Evolutionary conservation across 2,888 invertebrate species (phyloP).

Genomic region (Schizaphis graminum): DNA sequence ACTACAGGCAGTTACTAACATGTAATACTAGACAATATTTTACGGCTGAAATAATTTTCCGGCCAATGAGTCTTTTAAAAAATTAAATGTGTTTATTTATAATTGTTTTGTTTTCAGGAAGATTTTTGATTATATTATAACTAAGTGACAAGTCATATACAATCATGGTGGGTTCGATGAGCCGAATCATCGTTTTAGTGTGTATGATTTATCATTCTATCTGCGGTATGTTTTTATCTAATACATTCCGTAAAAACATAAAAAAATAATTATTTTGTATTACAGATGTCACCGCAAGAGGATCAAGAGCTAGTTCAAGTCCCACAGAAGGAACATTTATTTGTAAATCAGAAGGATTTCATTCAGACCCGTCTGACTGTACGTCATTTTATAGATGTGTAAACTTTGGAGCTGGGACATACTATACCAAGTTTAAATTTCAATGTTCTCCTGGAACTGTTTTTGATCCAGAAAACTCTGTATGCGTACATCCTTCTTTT

Average conservation of each 20-base stretch:
- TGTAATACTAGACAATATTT: conserved; percentile 32
- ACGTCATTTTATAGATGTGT: conserved; percentile 83
- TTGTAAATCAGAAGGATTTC: conserved; percentile 80
- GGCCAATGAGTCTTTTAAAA: not conserved
- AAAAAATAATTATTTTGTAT: not conserved
- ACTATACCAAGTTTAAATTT: conserved; percentile 77
- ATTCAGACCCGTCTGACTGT: conserved; percentile 81
- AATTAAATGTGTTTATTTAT: not conserved
- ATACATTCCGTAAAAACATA: not conserved
- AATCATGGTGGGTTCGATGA: conserved; percentile 47
- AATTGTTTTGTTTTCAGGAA: conserved; percentile 27
- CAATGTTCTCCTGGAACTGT: conserved; percentile 83
- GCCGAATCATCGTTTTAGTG: conserved; percentile 51
- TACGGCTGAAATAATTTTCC: not conserved
- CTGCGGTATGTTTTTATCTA: conserved; percentile 40
- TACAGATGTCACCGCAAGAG: conserved; percentile 37
- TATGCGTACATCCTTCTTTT: conserved; percentile 80
- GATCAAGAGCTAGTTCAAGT: not conserved
- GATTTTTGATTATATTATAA: conserved; percentile 26
- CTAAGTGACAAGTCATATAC: conserved; percentile 19
- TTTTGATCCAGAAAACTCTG: conserved; percentile 78
- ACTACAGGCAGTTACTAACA: not conserved
- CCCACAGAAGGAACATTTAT: conserved; percentile 70
- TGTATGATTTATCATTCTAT: conserved; percentile 35
- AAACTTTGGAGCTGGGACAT: conserved; percentile 73